A percentile compares a stretch with the other conserved stretches of the same genome.
These are phyloP conservation scores for Xyrauchen texanus DNA, from an alignment of 2,113 vertebrate species.

Conservation along the genomic window DNA sequence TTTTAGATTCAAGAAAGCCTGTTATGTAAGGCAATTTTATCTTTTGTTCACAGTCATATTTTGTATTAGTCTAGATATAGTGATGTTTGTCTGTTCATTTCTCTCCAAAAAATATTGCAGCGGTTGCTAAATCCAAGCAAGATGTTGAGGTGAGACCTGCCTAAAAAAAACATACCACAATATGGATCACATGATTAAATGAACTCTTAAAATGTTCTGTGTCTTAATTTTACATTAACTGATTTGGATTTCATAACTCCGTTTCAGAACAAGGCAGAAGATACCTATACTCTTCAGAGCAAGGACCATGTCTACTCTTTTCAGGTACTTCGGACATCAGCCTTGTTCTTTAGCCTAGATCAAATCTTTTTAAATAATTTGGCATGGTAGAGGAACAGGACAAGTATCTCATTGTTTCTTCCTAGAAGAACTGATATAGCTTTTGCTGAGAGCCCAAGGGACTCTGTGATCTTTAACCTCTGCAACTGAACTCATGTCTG, in stretches of 20 bases:
- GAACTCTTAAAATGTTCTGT: neutral
- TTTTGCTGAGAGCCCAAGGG: too few species aligned
- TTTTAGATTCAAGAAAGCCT: neutral
- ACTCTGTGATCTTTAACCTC: too few species aligned
- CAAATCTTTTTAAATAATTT: too few species aligned
- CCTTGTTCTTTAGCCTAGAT: neutral
- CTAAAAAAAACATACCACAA: neutral
- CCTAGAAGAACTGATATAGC: too few species aligned
- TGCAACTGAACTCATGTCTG: neutral
- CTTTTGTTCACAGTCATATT: too few species aligned
- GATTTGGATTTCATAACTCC: neutral
- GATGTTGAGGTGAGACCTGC: constrained; percentile 46
- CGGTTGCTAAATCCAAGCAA: constrained; percentile 28
- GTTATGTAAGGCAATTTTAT: neutral
- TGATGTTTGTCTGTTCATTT: neutral
- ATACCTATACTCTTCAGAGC: constrained; percentile 64
- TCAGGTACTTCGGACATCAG: constrained; percentile 64
- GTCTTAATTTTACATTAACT: neutral
- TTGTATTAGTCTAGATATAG: neutral
- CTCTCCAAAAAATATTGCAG: constrained; percentile 23
- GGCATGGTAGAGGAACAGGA: too few species aligned
- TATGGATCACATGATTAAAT: neutral
- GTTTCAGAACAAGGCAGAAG: constrained; percentile 49
- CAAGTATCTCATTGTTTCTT: too few species aligned
- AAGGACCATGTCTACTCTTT: constrained; percentile 70